Evolutionary conservation across 2,888 invertebrate genomes (phyloP).

Genomic region (Smittia aterrima): DNA sequence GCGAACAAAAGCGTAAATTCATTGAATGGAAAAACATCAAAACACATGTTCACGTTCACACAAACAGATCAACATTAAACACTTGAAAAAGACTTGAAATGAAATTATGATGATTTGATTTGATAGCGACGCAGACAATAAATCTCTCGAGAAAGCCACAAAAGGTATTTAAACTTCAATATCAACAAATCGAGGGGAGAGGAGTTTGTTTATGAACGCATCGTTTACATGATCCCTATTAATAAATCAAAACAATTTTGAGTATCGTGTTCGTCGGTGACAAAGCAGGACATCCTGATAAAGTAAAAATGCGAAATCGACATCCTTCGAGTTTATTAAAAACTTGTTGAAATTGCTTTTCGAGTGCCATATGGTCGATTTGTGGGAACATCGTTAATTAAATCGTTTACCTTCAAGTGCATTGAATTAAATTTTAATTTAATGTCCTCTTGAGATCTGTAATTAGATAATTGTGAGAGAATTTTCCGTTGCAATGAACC

Average conservation of each 20-base stretch:
- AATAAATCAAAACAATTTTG: neutral
- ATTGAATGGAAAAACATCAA: conserved; percentile 17
- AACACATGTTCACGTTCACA: conserved; percentile 21
- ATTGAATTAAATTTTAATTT: neutral
- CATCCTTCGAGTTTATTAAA: conserved; percentile 13
- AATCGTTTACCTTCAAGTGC: neutral
- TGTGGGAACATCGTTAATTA: conserved; percentile 2
- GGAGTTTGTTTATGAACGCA: neutral
- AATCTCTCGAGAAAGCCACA: conserved; percentile 4
- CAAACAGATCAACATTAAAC: conserved; percentile 32
- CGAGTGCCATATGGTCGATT: neutral
- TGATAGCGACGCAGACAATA: conserved; percentile 12
- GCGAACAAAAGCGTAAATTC: neutral
- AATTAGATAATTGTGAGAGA: conserved; percentile 23
- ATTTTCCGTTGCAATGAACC: conserved; percentile 4
- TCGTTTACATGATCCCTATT: neutral
- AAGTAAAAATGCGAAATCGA: neutral
- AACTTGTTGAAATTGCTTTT: conserved; percentile 13
- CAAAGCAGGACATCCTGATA: conserved; percentile 15
- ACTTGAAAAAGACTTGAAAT: conserved; percentile 33
- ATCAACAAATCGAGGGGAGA: neutral
- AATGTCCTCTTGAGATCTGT: neutral
- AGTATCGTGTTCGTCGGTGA: neutral
- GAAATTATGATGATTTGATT: conserved; percentile 40
- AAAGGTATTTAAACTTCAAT: neutral